Evolutionary conservation across 2,888 invertebrate species (phyloP).

Genomic region (Uropetala carovei): DNA sequence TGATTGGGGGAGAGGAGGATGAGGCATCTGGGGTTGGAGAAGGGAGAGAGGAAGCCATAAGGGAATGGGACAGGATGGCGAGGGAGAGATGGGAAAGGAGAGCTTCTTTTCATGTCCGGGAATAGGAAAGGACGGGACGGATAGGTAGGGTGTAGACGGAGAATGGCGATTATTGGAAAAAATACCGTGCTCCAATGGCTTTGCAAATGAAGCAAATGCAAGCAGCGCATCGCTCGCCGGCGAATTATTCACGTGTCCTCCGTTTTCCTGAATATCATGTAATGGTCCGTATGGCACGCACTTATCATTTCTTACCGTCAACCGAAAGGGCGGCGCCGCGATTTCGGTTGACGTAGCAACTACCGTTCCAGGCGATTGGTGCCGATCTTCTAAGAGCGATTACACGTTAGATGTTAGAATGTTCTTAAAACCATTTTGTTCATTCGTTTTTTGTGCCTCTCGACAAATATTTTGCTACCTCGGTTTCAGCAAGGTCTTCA

Average conservation of each 20-base stretch:
- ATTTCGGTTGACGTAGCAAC: too few species aligned
- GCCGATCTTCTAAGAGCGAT: too few species aligned
- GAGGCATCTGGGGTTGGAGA: neutral
- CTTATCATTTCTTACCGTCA: too few species aligned
- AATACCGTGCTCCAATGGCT: neutral
- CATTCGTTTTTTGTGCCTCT: too few species aligned
- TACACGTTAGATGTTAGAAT: too few species aligned
- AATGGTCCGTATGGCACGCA: too few species aligned
- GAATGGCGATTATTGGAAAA: constrained; percentile 11
- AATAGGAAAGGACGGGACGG: neutral
- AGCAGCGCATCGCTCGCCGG: neutral
- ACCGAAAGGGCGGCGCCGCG: too few species aligned
- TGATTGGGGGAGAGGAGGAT: neutral
- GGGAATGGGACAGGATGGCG: neutral
- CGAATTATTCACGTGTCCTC: neutral
- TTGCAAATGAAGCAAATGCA: neutral
- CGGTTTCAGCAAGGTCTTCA: neutral
- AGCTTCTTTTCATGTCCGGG: neutral
- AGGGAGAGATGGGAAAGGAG: neutral
- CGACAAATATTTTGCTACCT: too few species aligned
- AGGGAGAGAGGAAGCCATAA: neutral
- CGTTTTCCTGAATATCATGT: too few species aligned
- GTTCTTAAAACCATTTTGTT: too few species aligned
- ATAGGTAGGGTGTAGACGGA: neutral
- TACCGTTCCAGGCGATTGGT: too few species aligned